Base-by-base conservation (phyloP, 2,888 invertebrate genomes). In the Agrotis exclamationis region DNA sequence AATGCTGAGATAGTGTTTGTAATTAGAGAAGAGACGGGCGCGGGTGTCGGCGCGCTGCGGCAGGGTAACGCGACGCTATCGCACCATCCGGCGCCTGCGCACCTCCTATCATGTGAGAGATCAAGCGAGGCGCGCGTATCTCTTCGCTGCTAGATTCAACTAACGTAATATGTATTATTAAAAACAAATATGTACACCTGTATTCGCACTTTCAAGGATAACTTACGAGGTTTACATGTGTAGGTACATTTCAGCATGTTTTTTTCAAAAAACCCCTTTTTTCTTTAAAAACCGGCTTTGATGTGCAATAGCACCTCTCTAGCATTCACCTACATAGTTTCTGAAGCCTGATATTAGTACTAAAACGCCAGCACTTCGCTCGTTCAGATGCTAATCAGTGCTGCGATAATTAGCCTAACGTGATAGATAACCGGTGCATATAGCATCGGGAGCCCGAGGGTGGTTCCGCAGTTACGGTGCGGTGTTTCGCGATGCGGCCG, bases 101-200 rank as follows among this genome's bases (percentile, higher is more conserved):
- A 73, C 63, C 70, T 70, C 74, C 85, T 93, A 95, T 95, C 95
- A 90, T 92, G 93, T 94, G 95, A 93, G 94, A 95, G 93, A 95
- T 94, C 95, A 88, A 84, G 76, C 83, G 78, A 74, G 67, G 76
- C 79, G 79, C 73, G 80, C 79, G 70, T 75, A 75, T 77, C 77
- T 80, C 75, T 76, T 74, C 60, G 69, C 71, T 54, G 57, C 66
- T 45, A 58, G 70, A 66, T 74, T 73, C 64, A 74, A 78, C 83
- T 76, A 75, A 78, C 71, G 77, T 68, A 80, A 72, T 75, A n/a
- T n/a, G n/a, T n/a, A 77, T 78, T 79, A 76, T 81, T 71, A 74
- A 75, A 72, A 74, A 73, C 82, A 82, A 53, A 71, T 66, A 47
- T 56, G 24, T 60, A 63, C 56, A 62, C 57, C n/a, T 47, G 58